These are phyloP conservation scores for Pempheris klunzingeri DNA, from an alignment of 2,797 vertebrate species.

Conservation along the genomic window DNA sequence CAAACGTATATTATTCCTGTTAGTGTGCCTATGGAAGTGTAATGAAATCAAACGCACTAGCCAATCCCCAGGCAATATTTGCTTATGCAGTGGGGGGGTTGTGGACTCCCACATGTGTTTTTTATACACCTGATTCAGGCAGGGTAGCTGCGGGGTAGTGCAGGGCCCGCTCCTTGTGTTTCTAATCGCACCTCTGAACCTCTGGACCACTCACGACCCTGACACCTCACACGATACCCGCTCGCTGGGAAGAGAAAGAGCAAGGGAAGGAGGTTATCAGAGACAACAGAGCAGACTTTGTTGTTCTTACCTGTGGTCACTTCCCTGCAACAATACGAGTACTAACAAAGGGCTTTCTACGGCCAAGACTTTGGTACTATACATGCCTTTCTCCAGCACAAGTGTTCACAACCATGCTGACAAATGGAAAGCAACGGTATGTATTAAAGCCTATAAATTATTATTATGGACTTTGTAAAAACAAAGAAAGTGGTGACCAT, in stretches of 20 bases:
- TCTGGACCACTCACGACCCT: constrained; percentile 64
- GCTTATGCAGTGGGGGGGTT: constrained; percentile 60
- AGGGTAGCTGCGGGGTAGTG: constrained; percentile 70
- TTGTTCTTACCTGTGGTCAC: constrained; percentile 46
- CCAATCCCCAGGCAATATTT: constrained; percentile 71
- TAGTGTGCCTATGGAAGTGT: constrained; percentile 69
- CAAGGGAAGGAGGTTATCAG: constrained; percentile 46
- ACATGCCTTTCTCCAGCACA: constrained; percentile 69
- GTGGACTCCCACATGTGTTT: constrained; percentile 77
- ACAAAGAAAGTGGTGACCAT: constrained; percentile 77
- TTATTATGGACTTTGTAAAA: constrained; percentile 84
- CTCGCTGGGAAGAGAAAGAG: constrained; percentile 45
- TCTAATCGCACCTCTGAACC: constrained; percentile 74
- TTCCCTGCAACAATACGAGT: constrained; percentile 24
- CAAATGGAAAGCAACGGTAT: constrained; percentile 70
- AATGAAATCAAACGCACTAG: constrained; percentile 71
- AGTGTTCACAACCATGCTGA: constrained; percentile 67
- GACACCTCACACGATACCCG: constrained; percentile 74
- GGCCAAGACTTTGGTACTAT: constrained; percentile 63
- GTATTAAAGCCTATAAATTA: constrained; percentile 86
- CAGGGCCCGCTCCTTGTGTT: constrained; percentile 65
- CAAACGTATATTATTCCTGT: constrained; percentile 57
- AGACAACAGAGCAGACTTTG: constrained; percentile 68
- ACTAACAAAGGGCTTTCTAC: constrained; percentile 47
- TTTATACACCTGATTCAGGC: constrained; percentile 78